Conservation (phyloP, 2,797 vertebrate genomes). For the Nannoperca obscura region DNA sequence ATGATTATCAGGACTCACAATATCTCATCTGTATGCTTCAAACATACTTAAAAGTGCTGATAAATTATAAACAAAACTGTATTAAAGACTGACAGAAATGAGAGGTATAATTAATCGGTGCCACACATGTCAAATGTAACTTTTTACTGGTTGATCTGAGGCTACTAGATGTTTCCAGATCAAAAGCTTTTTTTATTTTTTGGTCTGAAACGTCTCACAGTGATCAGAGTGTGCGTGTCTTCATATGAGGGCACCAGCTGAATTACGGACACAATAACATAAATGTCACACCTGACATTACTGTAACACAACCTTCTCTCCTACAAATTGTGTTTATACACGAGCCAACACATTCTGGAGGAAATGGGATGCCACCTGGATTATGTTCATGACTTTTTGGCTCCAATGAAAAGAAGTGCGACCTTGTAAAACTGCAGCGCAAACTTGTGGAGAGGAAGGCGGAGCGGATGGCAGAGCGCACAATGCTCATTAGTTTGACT, state of each 20-base stretch:
- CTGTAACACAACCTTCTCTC: neutral
- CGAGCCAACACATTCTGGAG: neutral
- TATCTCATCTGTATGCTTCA: neutral
- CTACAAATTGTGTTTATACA: neutral
- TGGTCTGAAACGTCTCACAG: conserved; percentile 28
- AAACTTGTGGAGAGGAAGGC: neutral
- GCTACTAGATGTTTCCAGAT: conserved; percentile 9
- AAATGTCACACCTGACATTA: neutral
- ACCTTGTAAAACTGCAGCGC: neutral
- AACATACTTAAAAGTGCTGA: neutral
- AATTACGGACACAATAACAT: neutral
- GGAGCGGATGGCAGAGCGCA: neutral
- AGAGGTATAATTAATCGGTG: conserved; percentile 30
- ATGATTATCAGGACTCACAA: neutral
- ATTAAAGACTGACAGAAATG: conserved; percentile 8
- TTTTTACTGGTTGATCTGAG: conserved; percentile 23
- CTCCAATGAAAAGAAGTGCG: neutral
- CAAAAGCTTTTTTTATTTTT: conserved; percentile 11
- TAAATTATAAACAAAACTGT: neutral
- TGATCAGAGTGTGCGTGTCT: conserved; percentile 38
- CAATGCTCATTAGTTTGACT: conserved; percentile 28
- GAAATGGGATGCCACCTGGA: neutral
- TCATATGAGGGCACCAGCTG: conserved; percentile 1
- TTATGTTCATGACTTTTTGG: neutral
- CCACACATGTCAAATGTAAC: neutral